A percentile compares a stretch with the other conserved stretches of the same genome.
These are phyloP conservation scores for Mactra quadrangularis DNA, from an alignment of 1,140 invertebrate species.

Conservation along the genomic window DNA sequence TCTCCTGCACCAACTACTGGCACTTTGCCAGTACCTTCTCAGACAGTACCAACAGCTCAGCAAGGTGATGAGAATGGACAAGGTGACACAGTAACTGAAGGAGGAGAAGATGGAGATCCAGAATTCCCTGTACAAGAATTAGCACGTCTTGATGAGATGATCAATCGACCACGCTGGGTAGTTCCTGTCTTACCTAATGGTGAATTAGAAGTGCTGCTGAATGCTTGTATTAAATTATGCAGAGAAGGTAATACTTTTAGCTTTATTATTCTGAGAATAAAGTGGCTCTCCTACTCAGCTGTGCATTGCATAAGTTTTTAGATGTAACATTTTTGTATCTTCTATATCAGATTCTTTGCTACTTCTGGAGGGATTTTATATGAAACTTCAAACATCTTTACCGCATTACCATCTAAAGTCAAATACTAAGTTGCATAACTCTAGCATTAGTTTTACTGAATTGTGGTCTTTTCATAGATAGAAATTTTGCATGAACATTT, in stretches of 20 bases:
- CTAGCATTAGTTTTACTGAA: too few relatives aligned
- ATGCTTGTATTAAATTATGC: conserved; percentile 94
- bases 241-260: conserved; percentile 89
- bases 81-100: conserved; percentile 67
- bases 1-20: conserved; percentile 43
- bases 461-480: too few relatives aligned
- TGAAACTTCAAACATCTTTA: too few relatives aligned
- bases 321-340: too few relatives aligned
- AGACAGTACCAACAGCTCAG: conserved; percentile 31
- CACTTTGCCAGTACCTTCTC: conserved; percentile 19
- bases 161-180: conserved; percentile 94
- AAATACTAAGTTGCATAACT: too few relatives aligned
- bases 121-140: conserved; percentile 95
- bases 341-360: neutral
- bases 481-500: too few relatives aligned
- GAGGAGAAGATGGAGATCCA: conserved; percentile 85
- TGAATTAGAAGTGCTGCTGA: conserved; percentile 95
- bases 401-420: too few relatives aligned
- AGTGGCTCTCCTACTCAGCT: too few relatives aligned
- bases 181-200: conserved; percentile 98
- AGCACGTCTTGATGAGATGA: conserved; percentile 96
- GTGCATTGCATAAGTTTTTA: neutral
- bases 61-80: conserved; percentile 63
- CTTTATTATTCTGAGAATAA: neutral
- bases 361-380: neutral